Evolutionary conservation across 1,140 invertebrate genomes (phyloP).

Genomic region (Oreohelix idahoensis): DNA sequence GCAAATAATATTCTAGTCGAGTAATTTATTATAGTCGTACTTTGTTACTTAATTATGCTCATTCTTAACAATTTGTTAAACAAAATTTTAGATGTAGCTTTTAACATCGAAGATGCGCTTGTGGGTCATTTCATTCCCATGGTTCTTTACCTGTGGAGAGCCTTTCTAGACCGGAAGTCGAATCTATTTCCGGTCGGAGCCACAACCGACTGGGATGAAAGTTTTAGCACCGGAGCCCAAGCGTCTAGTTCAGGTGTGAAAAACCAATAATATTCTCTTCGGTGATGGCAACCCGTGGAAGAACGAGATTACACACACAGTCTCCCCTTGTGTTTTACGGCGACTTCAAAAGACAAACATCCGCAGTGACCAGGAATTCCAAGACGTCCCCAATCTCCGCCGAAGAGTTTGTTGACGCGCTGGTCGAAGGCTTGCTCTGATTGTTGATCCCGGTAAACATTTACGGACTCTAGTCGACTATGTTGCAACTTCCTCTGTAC

Average conservation of each 20-base stretch:
- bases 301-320: constrained; percentile 4
- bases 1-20: no score
- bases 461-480: not conserved
- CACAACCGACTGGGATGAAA: not conserved
- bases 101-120: no score
- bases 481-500: constrained; percentile 32
- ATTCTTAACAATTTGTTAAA: no score
- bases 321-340: not conserved
- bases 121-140: not conserved
- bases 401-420: constrained; percentile 11
- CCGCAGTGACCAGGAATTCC: constrained; percentile 25
- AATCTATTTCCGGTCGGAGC: not conserved
- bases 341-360: constrained; percentile 27
- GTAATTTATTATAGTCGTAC: no score
- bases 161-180: constrained; percentile 12
- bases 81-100: no score
- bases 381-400: not conserved
- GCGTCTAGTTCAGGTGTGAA: constrained; percentile 31
- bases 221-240: not conserved
- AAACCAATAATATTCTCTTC: constrained; percentile 12
- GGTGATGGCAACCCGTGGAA: not conserved
- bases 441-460: constrained; percentile 30
- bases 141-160: not conserved
- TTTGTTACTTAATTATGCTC: no score
- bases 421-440: not conserved